Conservation (phyloP, 2,888 invertebrate species). For the Lamellibrachia columna region DNA sequence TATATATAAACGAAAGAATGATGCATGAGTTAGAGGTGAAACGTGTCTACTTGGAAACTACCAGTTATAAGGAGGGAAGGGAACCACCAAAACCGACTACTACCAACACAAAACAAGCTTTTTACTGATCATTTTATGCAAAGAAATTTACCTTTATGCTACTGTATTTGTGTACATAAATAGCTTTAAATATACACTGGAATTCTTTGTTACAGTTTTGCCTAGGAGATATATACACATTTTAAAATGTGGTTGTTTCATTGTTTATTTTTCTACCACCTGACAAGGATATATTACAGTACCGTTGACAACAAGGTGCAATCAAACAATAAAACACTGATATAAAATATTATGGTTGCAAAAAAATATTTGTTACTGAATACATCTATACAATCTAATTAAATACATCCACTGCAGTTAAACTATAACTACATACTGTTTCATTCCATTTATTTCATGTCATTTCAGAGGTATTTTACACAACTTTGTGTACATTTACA, state of each 20-base stretch:
- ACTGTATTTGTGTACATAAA: not conserved
- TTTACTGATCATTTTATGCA: not conserved
- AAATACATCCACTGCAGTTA: not conserved
- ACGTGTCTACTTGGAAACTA: not conserved
- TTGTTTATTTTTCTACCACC: too few species aligned
- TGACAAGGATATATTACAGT: not conserved
- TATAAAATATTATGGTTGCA: not conserved
- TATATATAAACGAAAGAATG: not conserved
- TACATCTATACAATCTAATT: not conserved
- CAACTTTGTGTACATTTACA: not conserved
- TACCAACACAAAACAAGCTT: not conserved
- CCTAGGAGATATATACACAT: too few species aligned
- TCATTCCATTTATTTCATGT: not conserved
- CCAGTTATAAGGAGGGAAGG: not conserved
- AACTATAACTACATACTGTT: not conserved
- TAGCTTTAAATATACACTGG: not conserved
- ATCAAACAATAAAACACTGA: not conserved
- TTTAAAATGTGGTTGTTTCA: too few species aligned
- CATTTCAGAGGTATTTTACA: not conserved
- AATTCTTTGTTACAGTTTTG: too few species aligned
- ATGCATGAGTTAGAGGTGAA: not conserved
- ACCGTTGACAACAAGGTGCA: too few species aligned
- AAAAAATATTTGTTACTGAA: not conserved
- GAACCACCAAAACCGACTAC: not conserved
- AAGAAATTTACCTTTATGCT: not conserved